Base-by-base conservation (phyloP, 2,113 vertebrate genomes). In the Elephantulus edwardii region DNA sequence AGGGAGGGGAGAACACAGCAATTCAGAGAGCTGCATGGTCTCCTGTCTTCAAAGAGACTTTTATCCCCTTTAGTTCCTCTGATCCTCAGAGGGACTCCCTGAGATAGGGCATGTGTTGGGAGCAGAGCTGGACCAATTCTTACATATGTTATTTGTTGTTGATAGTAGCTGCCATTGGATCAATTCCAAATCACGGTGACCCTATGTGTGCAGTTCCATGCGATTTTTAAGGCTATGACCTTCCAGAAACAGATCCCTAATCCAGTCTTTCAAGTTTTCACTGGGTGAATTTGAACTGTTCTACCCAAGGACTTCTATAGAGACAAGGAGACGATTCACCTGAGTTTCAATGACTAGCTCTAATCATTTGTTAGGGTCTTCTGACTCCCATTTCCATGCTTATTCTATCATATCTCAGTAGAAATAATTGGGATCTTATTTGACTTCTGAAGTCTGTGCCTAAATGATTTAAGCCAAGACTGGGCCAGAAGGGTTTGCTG, bases 401-500 rank as follows among this genome's bases (percentile, higher is more conserved):
- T 35, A 58, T 35, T 74, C 42, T 74, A 40, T 11, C 75, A 44
- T 35, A n/a, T 20, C 75, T 62, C 35, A 75, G 62, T 48, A 30
- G 56, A 81, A 52, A 50, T 44, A 50, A n/a, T 75, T 56, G 42
- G 60, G 68, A 9, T 11, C 10, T 35, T 40, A 30, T 28, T 78
- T 71, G 64, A 76, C 30, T 38, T 46, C 78, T 28, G 46, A 93
- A 30, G 42, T 79, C 76, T 50, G 56, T 16, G 28, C 8, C 20
- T 19, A 35, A 56, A 10, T 50, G n/a, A 91, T 33, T 48, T 9
- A 81, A 72, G 76, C 50, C 30, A 78, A 71, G 26, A 66, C 60
- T 28, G 66, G 62, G 48, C 85, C 54, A 56, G 66, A 90, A 88
- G 62, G 68, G 38, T 82, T 90, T n/a, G n/a, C 60, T 76, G 60